Percentiles rank a stretch among this genome's conserved stretches.
Evolutionary conservation across 2,113 vertebrate species (phyloP).

Genomic region (Amia ocellicauda): DNA sequence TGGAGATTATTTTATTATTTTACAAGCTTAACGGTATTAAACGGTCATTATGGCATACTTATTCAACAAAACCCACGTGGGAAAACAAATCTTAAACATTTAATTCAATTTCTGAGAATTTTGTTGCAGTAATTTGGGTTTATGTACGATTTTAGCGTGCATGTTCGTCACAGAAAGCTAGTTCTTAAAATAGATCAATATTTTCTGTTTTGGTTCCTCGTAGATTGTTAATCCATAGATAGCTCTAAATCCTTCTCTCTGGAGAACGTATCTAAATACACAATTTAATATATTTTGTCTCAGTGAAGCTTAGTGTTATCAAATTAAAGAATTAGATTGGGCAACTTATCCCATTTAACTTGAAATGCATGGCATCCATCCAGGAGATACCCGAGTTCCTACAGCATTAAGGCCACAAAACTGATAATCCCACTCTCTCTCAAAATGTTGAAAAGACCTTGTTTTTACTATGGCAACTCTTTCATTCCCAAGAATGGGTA

Average conservation of each 20-base stretch:
- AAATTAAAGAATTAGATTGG: conserved; percentile 54
- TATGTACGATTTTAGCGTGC: too few species aligned
- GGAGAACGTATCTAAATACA: conserved; percentile 40
- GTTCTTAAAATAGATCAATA: too few species aligned
- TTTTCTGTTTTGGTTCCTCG: background rate
- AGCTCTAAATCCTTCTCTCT: conserved; percentile 38
- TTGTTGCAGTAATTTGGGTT: too few species aligned
- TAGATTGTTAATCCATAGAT: conserved; percentile 49
- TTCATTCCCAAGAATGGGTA: conserved; percentile 43
- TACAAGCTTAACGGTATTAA: too few species aligned
- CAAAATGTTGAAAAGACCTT: background rate
- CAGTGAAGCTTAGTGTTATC: conserved; percentile 50
- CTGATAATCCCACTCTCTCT: too few species aligned
- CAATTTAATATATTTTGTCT: conserved; percentile 43
- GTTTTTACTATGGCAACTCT: conserved; percentile 51
- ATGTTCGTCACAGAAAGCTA: too few species aligned
- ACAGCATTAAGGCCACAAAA: background rate
- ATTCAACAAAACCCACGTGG: conserved; percentile 30
- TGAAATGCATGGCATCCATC: conserved; percentile 41
- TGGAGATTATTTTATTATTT: background rate
- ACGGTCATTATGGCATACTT: conserved; percentile 24
- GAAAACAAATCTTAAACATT: too few species aligned
- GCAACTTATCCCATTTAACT: conserved; percentile 57
- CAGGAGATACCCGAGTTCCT: conserved; percentile 26
- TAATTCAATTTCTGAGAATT: too few species aligned